These are phyloP conservation scores for Serilophus lunatus DNA, from an alignment of 2,113 vertebrate species.

Conservation along the genomic window DNA sequence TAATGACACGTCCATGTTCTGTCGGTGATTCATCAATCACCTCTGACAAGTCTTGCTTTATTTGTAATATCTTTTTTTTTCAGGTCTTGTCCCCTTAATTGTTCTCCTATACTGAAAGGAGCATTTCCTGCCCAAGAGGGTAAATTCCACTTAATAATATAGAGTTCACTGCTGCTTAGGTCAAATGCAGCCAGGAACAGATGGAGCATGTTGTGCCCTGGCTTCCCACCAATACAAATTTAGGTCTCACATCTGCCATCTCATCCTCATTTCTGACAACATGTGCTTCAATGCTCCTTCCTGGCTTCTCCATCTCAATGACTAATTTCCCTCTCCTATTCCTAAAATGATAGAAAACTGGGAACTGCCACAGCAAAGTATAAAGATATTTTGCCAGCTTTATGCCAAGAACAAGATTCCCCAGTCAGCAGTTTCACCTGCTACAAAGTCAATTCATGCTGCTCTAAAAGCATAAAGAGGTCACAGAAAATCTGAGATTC, in stretches of 20 bases:
- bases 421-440: neutral
- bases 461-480: neutral
- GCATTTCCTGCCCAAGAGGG: neutral
- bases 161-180: neutral
- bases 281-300: neutral
- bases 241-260: constrained; percentile 8
- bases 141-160: neutral
- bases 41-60: neutral
- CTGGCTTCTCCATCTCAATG: neutral
- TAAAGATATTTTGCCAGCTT: neutral
- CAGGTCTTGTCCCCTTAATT: neutral
- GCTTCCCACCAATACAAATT: neutral
- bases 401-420: neutral
- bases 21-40: neutral
- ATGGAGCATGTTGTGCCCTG: neutral
- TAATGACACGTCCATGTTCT: neutral
- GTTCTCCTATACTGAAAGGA: neutral
- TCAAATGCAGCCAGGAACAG: neutral
- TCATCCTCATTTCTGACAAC: neutral
- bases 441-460: neutral
- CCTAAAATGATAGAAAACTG: neutral
- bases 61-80: fast-evolving
- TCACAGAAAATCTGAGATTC: neutral
- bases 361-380: neutral
- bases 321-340: neutral